A percentile compares a stretch with the other conserved stretches of the same genome.
Conservation (phyloP, 2,888 invertebrate species). For the Synergus umbraculus region DNA sequence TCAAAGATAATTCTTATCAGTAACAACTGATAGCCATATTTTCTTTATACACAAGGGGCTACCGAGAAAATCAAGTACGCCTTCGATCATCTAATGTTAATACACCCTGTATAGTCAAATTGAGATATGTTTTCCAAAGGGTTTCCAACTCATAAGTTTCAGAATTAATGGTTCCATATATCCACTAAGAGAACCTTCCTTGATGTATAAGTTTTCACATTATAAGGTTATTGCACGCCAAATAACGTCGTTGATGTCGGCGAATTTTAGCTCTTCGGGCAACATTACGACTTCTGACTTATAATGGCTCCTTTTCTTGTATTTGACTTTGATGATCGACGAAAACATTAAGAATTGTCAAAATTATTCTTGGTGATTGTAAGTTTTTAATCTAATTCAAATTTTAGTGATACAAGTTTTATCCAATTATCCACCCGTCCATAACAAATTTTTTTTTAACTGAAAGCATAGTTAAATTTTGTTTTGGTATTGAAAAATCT, state of each 20-base stretch:
- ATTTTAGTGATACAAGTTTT: too few relatives aligned
- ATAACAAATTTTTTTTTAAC: too few relatives aligned
- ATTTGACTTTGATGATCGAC: too few relatives aligned
- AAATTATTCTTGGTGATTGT: too few relatives aligned
- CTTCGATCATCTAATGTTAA: background rate
- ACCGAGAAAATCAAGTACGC: background rate
- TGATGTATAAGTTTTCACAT: background rate
- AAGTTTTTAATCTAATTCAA: background rate
- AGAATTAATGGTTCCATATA: background rate
- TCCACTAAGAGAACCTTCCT: background rate
- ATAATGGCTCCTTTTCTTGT: background rate
- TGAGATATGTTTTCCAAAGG: background rate
- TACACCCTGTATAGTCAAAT: background rate
- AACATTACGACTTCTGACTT: background rate
- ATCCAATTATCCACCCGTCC: too few relatives aligned
- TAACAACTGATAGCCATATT: conserved; percentile 46
- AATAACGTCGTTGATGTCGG: background rate
- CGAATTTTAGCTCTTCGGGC: background rate
- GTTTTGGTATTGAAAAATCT: background rate
- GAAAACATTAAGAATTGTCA: too few relatives aligned
- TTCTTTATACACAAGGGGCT: background rate
- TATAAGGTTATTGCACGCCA: background rate
- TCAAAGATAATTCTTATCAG: conserved; percentile 51
- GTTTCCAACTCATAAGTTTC: background rate
- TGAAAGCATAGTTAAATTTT: too few relatives aligned